A percentile compares a stretch with the other conserved stretches of the same genome.
These are phyloP conservation scores for Ceuthmochares aereus DNA, from an alignment of 2,113 vertebrate species.

Conservation along the genomic window DNA sequence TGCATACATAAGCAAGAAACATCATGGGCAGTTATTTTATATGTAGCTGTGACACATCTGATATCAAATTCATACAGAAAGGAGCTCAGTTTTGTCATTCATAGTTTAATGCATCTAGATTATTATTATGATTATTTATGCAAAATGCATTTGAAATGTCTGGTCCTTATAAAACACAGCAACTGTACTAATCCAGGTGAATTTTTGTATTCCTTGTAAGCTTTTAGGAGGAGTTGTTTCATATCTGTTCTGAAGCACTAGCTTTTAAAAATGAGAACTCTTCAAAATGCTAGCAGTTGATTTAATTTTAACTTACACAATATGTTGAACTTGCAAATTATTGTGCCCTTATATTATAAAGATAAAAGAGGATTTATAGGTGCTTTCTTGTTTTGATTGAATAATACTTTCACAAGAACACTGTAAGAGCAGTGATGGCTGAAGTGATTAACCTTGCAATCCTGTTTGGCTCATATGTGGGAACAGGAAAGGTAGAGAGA, in stretches of 20 bases:
- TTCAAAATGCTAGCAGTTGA: neutral
- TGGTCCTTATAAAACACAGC: neutral
- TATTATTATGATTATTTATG: neutral
- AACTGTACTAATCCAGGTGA: neutral
- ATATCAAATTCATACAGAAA: neutral
- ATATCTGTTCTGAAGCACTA: neutral
- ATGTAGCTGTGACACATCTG: neutral
- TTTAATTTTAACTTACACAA: neutral
- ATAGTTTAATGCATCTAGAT: neutral
- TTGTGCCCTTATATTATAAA: neutral
- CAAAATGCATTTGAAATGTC: neutral
- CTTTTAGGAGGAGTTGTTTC: neutral
- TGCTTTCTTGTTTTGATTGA: neutral
- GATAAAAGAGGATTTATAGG: conserved; percentile 7
- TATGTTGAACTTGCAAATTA: conserved; percentile 18
- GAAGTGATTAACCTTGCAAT: neutral
- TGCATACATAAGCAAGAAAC: neutral
- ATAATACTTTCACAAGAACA: neutral
- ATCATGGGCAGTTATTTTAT: neutral
- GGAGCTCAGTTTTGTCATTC: neutral
- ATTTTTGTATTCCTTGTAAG: neutral
- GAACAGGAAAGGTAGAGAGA: neutral
- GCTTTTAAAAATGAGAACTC: conserved; percentile 13
- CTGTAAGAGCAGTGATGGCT: neutral
- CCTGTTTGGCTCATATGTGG: fast-evolving